Percentiles rank a stretch among this genome's conserved stretches.
Conservation (phyloP, 2,888 invertebrate genomes). For the Gymnosoma rotundatum region DNA sequence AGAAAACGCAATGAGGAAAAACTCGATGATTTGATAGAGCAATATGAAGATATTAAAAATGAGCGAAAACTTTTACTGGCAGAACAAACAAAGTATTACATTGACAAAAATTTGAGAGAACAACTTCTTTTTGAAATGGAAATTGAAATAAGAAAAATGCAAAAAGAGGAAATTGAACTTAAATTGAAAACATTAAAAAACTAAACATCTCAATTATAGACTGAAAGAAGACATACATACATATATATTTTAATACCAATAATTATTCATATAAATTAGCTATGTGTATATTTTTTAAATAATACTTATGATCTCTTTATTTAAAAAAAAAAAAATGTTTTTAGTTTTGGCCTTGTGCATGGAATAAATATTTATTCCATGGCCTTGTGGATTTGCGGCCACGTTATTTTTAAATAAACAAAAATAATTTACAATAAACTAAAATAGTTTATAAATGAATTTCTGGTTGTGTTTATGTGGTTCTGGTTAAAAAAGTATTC, state of each 20-base stretch:
- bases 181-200: constrained; percentile 4
- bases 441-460: constrained; percentile 31
- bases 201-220: constrained; percentile 10
- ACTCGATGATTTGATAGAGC: not conserved
- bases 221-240: not conserved
- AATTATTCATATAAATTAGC: too few relatives aligned
- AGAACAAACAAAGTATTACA: constrained; percentile 21
- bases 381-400: not conserved
- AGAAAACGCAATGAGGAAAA: constrained; percentile 2
- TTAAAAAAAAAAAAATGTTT: too few relatives aligned
- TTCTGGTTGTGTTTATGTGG: constrained; percentile 19
- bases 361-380: too few relatives aligned
- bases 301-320: not conserved
- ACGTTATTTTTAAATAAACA: not conserved
- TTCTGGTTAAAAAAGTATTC: constrained; percentile 25
- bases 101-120: constrained; percentile 1
- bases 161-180: constrained; percentile 26
- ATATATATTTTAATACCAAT: not conserved
- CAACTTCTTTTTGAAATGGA: not conserved
- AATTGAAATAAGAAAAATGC: not conserved
- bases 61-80: not conserved
- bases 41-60: constrained; percentile 21
- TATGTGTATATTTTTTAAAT: constrained; percentile 1
- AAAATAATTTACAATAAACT: constrained; percentile 35
- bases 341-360: not conserved